phyloP scores from a whole-genome alignment of 2,888 invertebrate species.

The Deilephila elpenor region DNA sequence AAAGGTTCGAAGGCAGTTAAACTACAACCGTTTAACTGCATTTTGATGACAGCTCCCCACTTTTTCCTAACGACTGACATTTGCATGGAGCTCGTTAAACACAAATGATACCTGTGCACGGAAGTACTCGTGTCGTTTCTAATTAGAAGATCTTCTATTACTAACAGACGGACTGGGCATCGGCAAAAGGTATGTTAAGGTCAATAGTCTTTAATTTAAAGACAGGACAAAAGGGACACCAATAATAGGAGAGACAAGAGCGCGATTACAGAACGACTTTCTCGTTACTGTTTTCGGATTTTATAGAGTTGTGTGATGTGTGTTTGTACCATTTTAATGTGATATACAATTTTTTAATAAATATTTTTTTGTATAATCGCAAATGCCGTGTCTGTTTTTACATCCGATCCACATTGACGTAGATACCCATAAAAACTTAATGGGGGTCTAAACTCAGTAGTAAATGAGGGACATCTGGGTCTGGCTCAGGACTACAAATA shows the following conservation, averaged over 20 bases:
- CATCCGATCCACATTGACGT: too few relatives aligned
- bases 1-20: not conserved
- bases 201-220: conserved; percentile 78
- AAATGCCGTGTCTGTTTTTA: too few relatives aligned
- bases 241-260: conserved; percentile 70
- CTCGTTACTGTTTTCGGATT: conserved; percentile 50
- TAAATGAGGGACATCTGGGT: too few relatives aligned
- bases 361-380: not conserved
- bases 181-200: conserved; percentile 68
- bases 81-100: conserved; percentile 26
- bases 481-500: too few relatives aligned
- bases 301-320: conserved; percentile 50
- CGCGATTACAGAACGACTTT: conserved; percentile 67
- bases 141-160: conserved; percentile 57
- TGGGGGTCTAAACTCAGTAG: too few relatives aligned
- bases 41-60: conserved; percentile 4
- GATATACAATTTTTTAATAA: not conserved
- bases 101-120: conserved; percentile 43
- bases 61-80: conserved; percentile 22
- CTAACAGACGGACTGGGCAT: conserved; percentile 53
- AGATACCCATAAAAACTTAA: too few relatives aligned
- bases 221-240: conserved; percentile 72
- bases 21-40: conserved; percentile 9
- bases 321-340: conserved; percentile 4
- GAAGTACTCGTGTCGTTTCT: conserved; percentile 45